phyloP scores from a whole-genome alignment of 1,140 invertebrate genomes.

The Heliconius himera region DNA sequence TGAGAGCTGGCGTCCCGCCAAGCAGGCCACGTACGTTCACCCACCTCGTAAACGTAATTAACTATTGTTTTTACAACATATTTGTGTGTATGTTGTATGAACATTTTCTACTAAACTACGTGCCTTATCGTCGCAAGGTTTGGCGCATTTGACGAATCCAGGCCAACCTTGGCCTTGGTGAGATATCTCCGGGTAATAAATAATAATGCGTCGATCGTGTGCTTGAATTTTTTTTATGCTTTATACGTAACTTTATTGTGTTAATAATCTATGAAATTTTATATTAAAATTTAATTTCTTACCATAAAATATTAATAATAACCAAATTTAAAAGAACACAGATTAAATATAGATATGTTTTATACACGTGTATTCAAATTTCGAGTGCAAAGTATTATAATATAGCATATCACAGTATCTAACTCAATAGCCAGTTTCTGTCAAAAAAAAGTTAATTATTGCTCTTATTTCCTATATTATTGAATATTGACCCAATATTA shows the following conservation, averaged over 20 bases:
- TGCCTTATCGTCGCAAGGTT: conserved; percentile 41
- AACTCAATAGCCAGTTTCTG: not conserved
- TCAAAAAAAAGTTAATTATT: not conserved
- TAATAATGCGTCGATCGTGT: conserved; percentile 11
- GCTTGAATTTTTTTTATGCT: not conserved
- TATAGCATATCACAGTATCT: not conserved
- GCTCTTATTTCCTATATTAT: conserved; percentile 25
- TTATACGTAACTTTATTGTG: not conserved
- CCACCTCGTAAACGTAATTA: conserved; percentile 65
- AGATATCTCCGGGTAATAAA: conserved; percentile 17
- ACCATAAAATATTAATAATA: not conserved
- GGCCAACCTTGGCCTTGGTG: conserved; percentile 20
- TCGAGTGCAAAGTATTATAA: not conserved
- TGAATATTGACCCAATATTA: conserved; percentile 39
- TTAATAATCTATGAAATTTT: not conserved
- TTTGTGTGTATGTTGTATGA: conserved; percentile 22
- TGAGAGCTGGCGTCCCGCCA: conserved; percentile 71
- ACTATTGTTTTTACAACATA: conserved; percentile 60
- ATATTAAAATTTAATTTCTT: not conserved
- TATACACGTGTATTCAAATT: not conserved
- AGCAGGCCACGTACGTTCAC: conserved; percentile 73
- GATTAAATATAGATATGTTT: not conserved
- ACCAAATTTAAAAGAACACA: not conserved
- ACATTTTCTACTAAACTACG: conserved; percentile 46
- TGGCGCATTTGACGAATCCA: conserved; percentile 29